phyloP scores from a whole-genome alignment of 1,140 invertebrate genomes.

The Harlomillsia oculata region DNA sequence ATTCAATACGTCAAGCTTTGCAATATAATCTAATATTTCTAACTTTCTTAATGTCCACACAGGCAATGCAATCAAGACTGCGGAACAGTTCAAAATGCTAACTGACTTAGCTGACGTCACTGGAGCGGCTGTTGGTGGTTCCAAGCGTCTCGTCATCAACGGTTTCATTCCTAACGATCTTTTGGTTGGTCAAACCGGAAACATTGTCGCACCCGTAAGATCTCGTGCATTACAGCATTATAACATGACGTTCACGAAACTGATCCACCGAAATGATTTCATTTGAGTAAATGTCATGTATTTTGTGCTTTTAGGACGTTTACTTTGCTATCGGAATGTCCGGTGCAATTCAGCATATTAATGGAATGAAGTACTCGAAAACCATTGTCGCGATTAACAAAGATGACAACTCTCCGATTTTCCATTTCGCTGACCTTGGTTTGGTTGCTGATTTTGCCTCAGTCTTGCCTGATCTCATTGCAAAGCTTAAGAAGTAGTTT shows the following conservation, averaged over 20 bases:
- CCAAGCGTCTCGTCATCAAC: conserved; percentile 96
- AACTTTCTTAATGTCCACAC: neutral
- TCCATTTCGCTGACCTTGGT: conserved; percentile 98
- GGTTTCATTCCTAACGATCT: conserved; percentile 98
- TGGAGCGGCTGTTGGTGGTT: conserved; percentile 93
- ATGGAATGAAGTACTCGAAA: conserved; percentile 99
- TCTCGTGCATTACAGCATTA: no score
- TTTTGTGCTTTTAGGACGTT: conserved; percentile 57
- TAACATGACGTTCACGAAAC: conserved; percentile 21
- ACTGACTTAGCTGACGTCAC: conserved; percentile 95
- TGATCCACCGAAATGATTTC: neutral
- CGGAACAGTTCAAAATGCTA: conserved; percentile 93
- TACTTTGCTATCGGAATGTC: conserved; percentile 98
- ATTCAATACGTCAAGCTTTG: neutral
- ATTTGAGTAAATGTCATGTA: neutral
- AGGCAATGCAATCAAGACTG: conserved; percentile 92
- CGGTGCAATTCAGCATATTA: conserved; percentile 98
- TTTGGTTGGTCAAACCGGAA: conserved; percentile 97
- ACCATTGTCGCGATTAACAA: conserved; percentile 99
- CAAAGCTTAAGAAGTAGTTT: conserved; percentile 38
- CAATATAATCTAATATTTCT: neutral
- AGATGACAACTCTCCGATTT: conserved; percentile 97
- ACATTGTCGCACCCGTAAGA: conserved; percentile 95
- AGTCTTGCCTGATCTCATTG: conserved; percentile 50
- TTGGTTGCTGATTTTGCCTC: conserved; percentile 96